Conservation (phyloP, 2,888 invertebrate genomes). For the Tinea trinotella region DNA sequence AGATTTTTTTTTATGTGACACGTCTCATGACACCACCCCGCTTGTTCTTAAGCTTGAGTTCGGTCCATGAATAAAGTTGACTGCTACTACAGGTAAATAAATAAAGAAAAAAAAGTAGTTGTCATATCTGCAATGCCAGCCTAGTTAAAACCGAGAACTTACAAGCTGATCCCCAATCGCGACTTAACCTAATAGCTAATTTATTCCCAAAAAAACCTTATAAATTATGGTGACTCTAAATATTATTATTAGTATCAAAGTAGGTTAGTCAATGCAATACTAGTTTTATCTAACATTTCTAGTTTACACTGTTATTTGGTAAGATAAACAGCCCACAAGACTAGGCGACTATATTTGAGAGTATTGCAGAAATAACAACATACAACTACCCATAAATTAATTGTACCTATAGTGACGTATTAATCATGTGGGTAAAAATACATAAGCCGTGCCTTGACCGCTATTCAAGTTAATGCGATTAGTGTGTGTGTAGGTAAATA, state of each 20-base stretch:
- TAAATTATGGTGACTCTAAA: neutral
- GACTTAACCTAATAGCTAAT: no score
- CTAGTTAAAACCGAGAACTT: no score
- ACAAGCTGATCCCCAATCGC: no score
- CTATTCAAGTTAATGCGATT: neutral
- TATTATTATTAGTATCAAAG: neutral
- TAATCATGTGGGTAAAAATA: neutral
- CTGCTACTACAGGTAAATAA: no score
- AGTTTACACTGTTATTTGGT: neutral
- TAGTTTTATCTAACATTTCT: neutral
- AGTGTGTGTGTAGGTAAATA: neutral
- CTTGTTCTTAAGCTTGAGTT: no score
- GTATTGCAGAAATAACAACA: conserved; percentile 3
- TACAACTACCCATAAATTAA: neutral
- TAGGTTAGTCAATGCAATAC: neutral
- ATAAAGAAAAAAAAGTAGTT: no score
- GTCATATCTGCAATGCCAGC: no score
- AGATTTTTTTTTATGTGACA: no score
- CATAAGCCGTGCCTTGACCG: neutral
- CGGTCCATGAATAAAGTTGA: no score
- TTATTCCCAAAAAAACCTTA: no score
- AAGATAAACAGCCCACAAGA: conserved; percentile 3
- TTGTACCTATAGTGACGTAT: neutral
- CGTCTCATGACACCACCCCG: no score
- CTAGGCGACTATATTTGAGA: neutral